Base-by-base conservation (phyloP, 2,113 vertebrate genomes). In the Poecile atricapillus region DNA sequence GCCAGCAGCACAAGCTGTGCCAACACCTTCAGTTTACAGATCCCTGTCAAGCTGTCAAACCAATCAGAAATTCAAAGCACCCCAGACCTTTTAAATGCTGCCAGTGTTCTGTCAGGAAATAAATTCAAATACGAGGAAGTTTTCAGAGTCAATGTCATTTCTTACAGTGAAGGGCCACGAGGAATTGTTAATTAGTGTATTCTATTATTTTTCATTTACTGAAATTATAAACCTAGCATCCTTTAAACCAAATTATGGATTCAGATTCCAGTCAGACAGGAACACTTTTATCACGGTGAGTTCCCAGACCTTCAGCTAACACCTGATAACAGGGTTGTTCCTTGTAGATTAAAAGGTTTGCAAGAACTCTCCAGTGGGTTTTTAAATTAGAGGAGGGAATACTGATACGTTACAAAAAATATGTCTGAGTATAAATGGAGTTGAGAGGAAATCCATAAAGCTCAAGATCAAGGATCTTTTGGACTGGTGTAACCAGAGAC, bases 41-140 rank as follows among this genome's bases (percentile, higher is more conserved):
- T 93, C 79, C 59, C 71, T 94, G 91, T 71, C 78, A 92, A 71
- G 63, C 79, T 95, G 86, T 96, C 97, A 95, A 85, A 86, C 19
- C 85, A 78, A 88, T 93, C 96, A 95, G 81, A 56, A 41, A 91
- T 53, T 91, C 82, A 87, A 70, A 64, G 76, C 58, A 78, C 86
- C 73, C 52, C 67, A 88, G 91, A 89, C 87, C 94, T 96, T 80
- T 88, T 53, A 84, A 93, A 86, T 30, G 50, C 78, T 89, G 83
- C 82, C 87, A 96, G 87, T 67, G 52, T 60, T 92, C 93, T 92
- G 90, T 59, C 93, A 89, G 28, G 82, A 96, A 93, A 87, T 75
- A 67, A 43, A 67, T 95, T 94, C 96, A 97, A 97, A 96, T 92
- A 90, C 46, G 35, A 35, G 21, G 67, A 87, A 92, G 60, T 50